Evolutionary conservation across 2,797 vertebrate genomes (phyloP).

Genomic region (Chromobotia macracanthus): DNA sequence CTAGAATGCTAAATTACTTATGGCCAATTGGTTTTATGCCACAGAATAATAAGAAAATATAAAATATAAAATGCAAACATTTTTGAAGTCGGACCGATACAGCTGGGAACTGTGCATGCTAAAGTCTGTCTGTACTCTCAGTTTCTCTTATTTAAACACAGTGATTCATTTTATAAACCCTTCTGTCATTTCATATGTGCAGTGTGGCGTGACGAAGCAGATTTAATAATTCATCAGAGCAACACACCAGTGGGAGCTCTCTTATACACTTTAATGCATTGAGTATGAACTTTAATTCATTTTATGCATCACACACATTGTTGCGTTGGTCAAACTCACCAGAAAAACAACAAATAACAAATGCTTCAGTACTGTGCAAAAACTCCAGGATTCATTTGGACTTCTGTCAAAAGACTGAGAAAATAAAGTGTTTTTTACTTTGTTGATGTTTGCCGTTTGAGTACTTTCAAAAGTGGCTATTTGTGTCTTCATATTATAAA

Average conservation of each 20-base stretch:
- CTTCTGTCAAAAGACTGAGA: neutral
- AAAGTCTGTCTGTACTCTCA: conserved; percentile 8
- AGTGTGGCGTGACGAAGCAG: conserved; percentile 26
- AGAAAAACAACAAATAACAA: neutral
- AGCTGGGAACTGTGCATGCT: neutral
- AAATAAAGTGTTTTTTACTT: neutral
- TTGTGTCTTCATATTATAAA: neutral
- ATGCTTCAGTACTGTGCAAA: neutral
- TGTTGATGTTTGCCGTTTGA: neutral
- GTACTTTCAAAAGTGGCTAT: neutral
- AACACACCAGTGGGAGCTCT: neutral
- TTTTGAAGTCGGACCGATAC: conserved; percentile 18
- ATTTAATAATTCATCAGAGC: conserved; percentile 42
- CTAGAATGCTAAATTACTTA: conserved; percentile 67
- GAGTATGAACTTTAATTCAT: neutral
- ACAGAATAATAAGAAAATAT: conserved; percentile 47
- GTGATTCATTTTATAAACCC: conserved; percentile 23
- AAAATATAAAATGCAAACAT: conserved; percentile 17
- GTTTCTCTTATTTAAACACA: conserved; percentile 34
- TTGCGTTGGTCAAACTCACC: neutral
- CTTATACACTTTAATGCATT: too few species aligned
- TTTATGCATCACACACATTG: neutral
- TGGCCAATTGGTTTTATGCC: conserved; percentile 55
- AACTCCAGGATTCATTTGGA: neutral
- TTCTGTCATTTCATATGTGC: conserved; percentile 26